These are phyloP conservation scores for Macropis europaea DNA, from an alignment of 2,888 invertebrate species.

Conservation along the genomic window DNA sequence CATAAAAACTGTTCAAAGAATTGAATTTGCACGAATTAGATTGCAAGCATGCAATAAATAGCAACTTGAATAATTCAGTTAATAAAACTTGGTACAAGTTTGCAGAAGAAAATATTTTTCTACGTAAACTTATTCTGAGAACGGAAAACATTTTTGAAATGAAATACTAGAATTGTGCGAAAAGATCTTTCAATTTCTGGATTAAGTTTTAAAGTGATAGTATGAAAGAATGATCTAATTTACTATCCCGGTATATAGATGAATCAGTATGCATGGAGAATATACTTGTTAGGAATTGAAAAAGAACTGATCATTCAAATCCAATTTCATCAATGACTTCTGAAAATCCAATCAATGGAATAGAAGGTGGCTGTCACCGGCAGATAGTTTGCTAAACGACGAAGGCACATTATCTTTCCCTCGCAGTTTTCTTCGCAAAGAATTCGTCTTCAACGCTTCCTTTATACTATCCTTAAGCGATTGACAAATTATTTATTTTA, in stretches of 20 bases:
- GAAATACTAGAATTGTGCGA: background rate
- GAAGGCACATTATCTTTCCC: constrained; percentile 27
- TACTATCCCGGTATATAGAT: background rate
- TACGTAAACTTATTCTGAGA: background rate
- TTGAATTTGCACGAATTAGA: background rate
- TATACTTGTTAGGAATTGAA: constrained; percentile 24
- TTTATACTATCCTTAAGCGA: constrained; percentile 18
- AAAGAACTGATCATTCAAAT: constrained; percentile 60
- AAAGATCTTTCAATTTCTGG: background rate
- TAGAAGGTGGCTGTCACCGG: constrained; percentile 67
- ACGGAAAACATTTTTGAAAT: background rate
- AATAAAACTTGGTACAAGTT: background rate
- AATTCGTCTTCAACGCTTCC: background rate
- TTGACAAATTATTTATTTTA: background rate
- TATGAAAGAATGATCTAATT: background rate
- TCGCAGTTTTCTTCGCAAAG: constrained; percentile 1
- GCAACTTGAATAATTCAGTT: background rate
- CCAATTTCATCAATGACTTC: constrained; percentile 64
- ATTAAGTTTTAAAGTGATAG: background rate
- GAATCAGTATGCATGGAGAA: constrained; percentile 36
- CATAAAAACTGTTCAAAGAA: too few species aligned
- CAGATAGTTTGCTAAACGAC: constrained; percentile 69
- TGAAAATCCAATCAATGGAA: constrained; percentile 70
- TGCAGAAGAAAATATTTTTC: background rate
- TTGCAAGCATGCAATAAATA: too few species aligned